Conservation (phyloP, 2,888 invertebrate genomes). For the Himalopsyche kuldschensis region DNA sequence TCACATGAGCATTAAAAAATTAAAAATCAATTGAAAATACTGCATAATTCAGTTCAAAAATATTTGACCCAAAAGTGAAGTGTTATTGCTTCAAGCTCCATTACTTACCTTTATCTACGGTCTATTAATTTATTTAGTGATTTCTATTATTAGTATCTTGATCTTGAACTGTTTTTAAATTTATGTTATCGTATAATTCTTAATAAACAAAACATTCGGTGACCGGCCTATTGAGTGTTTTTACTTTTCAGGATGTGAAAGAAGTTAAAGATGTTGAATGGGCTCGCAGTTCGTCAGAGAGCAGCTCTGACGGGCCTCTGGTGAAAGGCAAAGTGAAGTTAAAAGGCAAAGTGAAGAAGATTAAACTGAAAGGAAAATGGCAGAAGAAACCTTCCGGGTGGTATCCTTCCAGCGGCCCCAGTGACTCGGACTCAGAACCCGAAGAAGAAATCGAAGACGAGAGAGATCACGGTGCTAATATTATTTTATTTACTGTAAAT, state of each 20-base stretch:
- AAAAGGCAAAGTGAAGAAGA: slow-evolving; percentile 49
- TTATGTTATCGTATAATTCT: no score
- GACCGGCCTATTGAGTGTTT: no score
- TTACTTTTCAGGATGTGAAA: not conserved
- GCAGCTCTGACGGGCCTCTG: slow-evolving; percentile 42
- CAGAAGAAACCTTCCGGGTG: slow-evolving; percentile 36
- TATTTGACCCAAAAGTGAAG: no score
- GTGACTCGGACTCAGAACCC: slow-evolving; percentile 40
- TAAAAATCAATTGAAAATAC: no score
- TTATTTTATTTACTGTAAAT: no score
- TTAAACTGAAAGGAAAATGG: slow-evolving; percentile 44
- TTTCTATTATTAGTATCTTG: no score
- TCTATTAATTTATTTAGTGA: no score
- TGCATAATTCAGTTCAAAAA: no score
- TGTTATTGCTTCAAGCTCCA: no score
- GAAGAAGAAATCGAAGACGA: slow-evolving; percentile 46
- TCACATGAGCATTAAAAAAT: not conserved
- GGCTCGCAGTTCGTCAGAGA: slow-evolving; percentile 29
- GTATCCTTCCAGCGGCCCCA: slow-evolving; percentile 33
- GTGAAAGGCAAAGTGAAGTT: slow-evolving; percentile 48
- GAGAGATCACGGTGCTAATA: not conserved
- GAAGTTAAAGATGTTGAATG: slow-evolving; percentile 27
- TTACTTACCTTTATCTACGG: no score
- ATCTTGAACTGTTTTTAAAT: no score
- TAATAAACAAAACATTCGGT: no score